Percentiles rank a stretch among this genome's conserved stretches.
Evolutionary conservation across 2,888 invertebrate genomes (phyloP).

Genomic region (Phengaris arion): DNA sequence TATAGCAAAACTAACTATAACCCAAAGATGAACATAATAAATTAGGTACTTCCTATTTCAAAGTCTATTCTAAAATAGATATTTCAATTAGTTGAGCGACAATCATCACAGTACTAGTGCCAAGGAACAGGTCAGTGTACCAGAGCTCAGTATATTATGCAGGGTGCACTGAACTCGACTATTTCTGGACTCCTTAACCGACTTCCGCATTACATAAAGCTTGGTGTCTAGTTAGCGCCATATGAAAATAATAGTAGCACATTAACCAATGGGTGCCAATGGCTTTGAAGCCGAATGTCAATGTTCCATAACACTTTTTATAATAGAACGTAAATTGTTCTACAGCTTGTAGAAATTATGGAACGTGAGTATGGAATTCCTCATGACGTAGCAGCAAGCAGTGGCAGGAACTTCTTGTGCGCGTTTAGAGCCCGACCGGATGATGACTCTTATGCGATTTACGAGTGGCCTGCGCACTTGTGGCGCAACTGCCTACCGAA

Average conservation of each 20-base stretch:
- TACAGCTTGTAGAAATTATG: slow-evolving; percentile 71
- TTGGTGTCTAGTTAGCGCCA: background rate
- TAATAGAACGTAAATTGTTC: slow-evolving; percentile 18
- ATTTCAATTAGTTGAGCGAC: slow-evolving; percentile 28
- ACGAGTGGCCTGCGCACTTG: slow-evolving; percentile 87
- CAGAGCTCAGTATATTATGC: slow-evolving; percentile 40
- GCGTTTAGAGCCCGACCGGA: slow-evolving; percentile 90
- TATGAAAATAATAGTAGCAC: background rate
- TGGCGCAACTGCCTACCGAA: slow-evolving; percentile 89
- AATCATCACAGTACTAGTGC: slow-evolving; percentile 61
- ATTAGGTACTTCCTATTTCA: background rate
- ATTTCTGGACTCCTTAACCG: slow-evolving; percentile 58
- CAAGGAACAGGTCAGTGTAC: slow-evolving; percentile 74
- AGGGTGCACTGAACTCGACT: slow-evolving; percentile 63
- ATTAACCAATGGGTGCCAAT: background rate
- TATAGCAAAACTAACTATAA: no score
- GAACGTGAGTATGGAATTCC: slow-evolving; percentile 83
- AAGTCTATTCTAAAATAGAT: slow-evolving; percentile 16
- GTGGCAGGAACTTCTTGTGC: slow-evolving; percentile 84
- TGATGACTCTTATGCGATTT: slow-evolving; percentile 84
- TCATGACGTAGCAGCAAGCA: slow-evolving; percentile 81
- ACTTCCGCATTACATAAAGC: slow-evolving; percentile 45
- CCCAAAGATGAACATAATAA: no score
- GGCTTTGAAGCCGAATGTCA: background rate
- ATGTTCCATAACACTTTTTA: background rate